Base-by-base conservation (phyloP, 2,888 invertebrate genomes). In the Meiosimyza decipiens region DNA sequence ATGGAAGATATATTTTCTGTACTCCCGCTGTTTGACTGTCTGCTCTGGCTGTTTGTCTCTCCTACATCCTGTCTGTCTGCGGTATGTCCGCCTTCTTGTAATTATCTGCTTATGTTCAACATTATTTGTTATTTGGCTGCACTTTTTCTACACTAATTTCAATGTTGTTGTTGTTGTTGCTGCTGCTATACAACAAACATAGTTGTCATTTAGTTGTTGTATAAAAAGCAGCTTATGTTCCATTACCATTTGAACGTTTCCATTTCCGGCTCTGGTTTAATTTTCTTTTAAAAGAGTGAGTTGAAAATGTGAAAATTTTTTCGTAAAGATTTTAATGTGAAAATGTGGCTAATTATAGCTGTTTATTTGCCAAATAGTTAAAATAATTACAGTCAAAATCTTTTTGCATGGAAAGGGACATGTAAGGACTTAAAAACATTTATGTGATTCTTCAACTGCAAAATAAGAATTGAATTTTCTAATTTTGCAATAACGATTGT, bases 71-170 rank as follows among this genome's bases (percentile, higher is more conserved):
- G 73, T 66, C 74, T 72, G 73, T 72, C 74, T 77, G 77, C 71
- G 76, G 74, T 73, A 71, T 76, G 77, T 77, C 76, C 74, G 73
- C 64, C 69, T 71, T 74, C 73, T 65, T 74, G 78, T 78, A 78
- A 79, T 78, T 79, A 79, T 79, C 79, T 79, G 75, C 79, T 79
- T 79, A 78, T 74, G 72, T 71, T 72, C 73, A 68, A 69, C 72
- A 73, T 74, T 75, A 66, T 71, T 67, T 47, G 54, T 60, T 55
- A 13, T 71, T 67, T 72, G 49, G 18, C 50, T 18, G n/a, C 57
- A n/a, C 67, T 57, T 68, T 55, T 40, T 33, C 54, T 66, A 28
- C n/a, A 33, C 28, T 28, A 60, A n/a, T 28, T 22, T n/a, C 60
- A 40, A n/a, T 11, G 28, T 60, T 60, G 28, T 49, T 62, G 62